Evolutionary conservation across 2,113 vertebrate species (phyloP).

Genomic region (Takifugu bimaculatus): DNA sequence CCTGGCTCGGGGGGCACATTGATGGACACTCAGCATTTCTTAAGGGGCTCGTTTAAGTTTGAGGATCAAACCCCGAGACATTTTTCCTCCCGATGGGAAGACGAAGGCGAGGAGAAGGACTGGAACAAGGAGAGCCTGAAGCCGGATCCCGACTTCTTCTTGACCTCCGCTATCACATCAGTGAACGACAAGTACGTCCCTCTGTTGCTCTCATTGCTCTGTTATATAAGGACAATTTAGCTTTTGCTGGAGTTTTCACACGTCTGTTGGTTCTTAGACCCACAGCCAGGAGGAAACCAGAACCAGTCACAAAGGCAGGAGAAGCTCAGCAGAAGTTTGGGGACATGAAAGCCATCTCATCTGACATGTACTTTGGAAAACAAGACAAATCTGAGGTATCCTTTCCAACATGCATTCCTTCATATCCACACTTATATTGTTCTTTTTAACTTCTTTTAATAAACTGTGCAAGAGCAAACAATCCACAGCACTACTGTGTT

Average conservation of each 20-base stretch:
- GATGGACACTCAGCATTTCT: not conserved
- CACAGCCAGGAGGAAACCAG: slow-evolving; percentile 79
- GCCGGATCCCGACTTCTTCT: slow-evolving; percentile 72
- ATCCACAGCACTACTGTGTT: not conserved
- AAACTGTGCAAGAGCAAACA: no score
- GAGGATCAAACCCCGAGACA: slow-evolving; percentile 74
- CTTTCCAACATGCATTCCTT: not conserved
- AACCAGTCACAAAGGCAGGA: slow-evolving; percentile 64
- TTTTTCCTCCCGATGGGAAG: slow-evolving; percentile 80
- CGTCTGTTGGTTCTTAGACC: slow-evolving; percentile 62
- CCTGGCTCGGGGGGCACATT: not conserved
- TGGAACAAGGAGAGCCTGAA: slow-evolving; percentile 80
- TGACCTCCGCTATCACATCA: slow-evolving; percentile 70
- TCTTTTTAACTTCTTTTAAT: not conserved
- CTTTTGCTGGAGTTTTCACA: no score
- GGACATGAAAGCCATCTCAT: slow-evolving; percentile 89
- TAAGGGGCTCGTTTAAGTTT: slow-evolving; percentile 65
- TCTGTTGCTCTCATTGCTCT: not conserved
- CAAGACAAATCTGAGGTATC: slow-evolving; percentile 83
- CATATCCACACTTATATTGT: not conserved
- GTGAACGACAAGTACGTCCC: slow-evolving; percentile 78
- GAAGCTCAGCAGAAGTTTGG: slow-evolving; percentile 93
- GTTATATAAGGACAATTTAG: no score
- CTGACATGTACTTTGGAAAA: slow-evolving; percentile 96
- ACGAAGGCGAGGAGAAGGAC: slow-evolving; percentile 69